A percentile compares a stretch with the other conserved stretches of the same genome.
These are phyloP conservation scores for Pseudococcus jackbeardsleyi DNA, from an alignment of 2,888 invertebrate species.

Conservation along the genomic window DNA sequence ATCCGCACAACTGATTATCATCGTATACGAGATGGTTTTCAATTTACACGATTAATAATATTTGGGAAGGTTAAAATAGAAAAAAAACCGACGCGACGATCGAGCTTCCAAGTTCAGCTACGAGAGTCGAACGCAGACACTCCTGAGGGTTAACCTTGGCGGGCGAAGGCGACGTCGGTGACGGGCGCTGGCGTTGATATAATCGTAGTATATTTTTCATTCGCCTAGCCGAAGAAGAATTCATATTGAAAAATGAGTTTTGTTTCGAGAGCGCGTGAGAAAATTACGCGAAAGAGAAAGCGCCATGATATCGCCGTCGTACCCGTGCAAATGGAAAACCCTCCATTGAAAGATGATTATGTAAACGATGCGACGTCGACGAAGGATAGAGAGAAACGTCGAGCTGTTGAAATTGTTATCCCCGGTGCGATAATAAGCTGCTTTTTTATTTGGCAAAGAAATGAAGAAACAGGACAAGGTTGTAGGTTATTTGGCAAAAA, in stretches of 20 bases:
- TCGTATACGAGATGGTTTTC: neutral
- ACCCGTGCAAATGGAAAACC: neutral
- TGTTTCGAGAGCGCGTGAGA: slow-evolving; percentile 19
- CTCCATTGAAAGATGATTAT: neutral
- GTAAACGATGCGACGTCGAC: slow-evolving; percentile 13
- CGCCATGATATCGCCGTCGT: neutral
- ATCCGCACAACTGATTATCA: neutral
- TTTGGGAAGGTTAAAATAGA: neutral
- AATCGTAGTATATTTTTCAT: slow-evolving; percentile 19
- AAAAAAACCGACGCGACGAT: neutral
- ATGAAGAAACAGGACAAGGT: slow-evolving; percentile 8
- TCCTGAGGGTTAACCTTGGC: neutral
- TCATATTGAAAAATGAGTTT: slow-evolving; percentile 14
- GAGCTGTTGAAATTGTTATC: neutral
- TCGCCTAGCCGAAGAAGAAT: neutral
- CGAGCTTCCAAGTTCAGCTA: neutral
- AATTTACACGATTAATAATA: slow-evolving; percentile 5
- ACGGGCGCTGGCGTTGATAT: neutral
- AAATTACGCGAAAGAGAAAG: neutral
- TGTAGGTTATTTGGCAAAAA: slow-evolving; percentile 4
- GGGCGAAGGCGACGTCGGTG: neutral
- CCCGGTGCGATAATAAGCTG: neutral
- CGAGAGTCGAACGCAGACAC: neutral
- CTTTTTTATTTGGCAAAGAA: neutral
- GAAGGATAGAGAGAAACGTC: neutral